Evolutionary conservation across 2,797 vertebrate species (phyloP).

Genomic region (Urosaurus nigricauda): DNA sequence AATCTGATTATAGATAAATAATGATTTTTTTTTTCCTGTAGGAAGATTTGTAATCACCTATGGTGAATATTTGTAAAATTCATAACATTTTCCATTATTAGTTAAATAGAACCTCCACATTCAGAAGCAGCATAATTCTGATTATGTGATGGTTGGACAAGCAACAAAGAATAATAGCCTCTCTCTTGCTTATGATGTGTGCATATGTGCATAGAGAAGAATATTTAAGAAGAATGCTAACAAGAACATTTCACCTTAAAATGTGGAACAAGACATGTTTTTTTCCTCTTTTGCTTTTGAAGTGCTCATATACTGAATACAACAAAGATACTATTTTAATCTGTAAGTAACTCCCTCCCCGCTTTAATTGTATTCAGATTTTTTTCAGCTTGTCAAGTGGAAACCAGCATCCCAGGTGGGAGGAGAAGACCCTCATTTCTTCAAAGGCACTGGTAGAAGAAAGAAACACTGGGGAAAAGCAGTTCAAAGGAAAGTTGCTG

Average conservation of each 20-base stretch:
- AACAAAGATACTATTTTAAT: conserved; percentile 39
- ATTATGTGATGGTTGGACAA: not conserved
- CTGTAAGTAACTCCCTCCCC: not conserved
- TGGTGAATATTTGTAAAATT: not conserved
- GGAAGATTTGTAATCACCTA: not conserved
- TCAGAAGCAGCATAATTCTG: not conserved
- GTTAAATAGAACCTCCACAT: not conserved
- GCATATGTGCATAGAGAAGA: not conserved
- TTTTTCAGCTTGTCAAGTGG: conserved; percentile 3
- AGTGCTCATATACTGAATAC: not conserved
- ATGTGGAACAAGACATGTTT: not conserved
- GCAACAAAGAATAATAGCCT: not conserved
- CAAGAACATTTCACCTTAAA: conserved; percentile 15
- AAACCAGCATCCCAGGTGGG: not conserved
- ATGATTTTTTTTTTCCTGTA: not conserved
- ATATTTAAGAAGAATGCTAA: not conserved
- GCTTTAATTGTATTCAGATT: conserved; percentile 34
- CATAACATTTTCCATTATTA: not conserved
- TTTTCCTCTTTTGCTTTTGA: conserved; percentile 33
- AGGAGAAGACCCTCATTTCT: conserved; percentile 36
- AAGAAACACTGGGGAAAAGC: not conserved
- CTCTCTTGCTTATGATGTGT: not conserved
- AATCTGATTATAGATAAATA: too few species aligned
- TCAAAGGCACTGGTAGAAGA: not conserved
- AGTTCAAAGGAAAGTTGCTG: conserved; percentile 4